A percentile compares a stretch with the other conserved stretches of the same genome.
phyloP scores from a whole-genome alignment of 2,797 vertebrate genomes.

The Danionella dracula region DNA sequence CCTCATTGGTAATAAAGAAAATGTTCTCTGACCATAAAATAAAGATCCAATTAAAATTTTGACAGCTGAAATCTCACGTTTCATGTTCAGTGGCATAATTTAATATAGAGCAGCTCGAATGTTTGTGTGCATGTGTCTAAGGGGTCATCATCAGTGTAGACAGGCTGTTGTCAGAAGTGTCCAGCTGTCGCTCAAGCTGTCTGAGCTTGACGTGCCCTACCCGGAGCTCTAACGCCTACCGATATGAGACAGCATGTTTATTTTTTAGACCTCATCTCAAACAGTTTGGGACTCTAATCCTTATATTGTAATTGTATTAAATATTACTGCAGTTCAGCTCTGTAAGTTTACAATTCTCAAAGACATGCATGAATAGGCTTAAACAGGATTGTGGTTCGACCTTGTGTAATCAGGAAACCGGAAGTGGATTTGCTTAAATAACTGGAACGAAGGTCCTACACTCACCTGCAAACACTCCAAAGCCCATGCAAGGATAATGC shows the following conservation, averaged over 20 bases:
- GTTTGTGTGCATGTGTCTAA: not conserved
- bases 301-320: not conserved
- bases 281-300: not conserved
- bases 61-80: not conserved
- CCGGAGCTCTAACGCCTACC: constrained; percentile 4
- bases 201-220: not conserved
- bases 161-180: not conserved
- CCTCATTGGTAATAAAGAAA: too few relatives aligned
- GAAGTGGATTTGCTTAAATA: not conserved
- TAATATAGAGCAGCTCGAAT: not conserved
- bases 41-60: not conserved
- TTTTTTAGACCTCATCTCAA: not conserved
- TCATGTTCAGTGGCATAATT: not conserved
- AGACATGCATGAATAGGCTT: not conserved
- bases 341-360: too few relatives aligned
- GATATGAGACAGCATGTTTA: not conserved
- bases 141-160: not conserved
- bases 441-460: not conserved
- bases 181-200: constrained; percentile 21
- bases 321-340: not conserved
- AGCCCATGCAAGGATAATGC: not conserved
- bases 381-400: not conserved
- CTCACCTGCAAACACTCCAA: not conserved
- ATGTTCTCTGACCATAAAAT: too few relatives aligned
- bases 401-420: not conserved